These are phyloP conservation scores for Rhodophaea formosa DNA, from an alignment of 2,888 invertebrate species.

Conservation along the genomic window DNA sequence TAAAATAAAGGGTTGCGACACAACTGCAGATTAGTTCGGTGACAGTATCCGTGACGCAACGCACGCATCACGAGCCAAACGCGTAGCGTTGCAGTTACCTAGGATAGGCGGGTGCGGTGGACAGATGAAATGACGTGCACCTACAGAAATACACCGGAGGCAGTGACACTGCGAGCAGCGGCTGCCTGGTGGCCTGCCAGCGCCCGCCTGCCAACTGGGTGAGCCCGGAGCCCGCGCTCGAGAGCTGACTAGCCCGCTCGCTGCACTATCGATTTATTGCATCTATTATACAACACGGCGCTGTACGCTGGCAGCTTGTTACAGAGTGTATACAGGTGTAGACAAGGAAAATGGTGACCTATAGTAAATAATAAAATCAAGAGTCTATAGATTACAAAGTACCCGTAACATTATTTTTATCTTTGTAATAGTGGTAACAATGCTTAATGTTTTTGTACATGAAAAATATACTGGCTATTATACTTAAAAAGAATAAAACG, in stretches of 20 bases:
- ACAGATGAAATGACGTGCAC: constrained; percentile 50
- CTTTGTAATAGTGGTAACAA: too few species aligned
- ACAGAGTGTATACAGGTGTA: background rate
- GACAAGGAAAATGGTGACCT: background rate
- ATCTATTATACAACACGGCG: constrained; percentile 7
- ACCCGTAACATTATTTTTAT: too few species aligned
- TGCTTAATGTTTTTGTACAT: too few species aligned
- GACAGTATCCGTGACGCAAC: constrained; percentile 38
- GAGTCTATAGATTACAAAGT: too few species aligned
- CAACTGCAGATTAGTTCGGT: constrained; percentile 48
- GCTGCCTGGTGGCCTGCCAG: constrained; percentile 60
- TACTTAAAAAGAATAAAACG: too few species aligned
- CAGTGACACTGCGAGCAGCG: constrained; percentile 42
- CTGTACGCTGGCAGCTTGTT: background rate
- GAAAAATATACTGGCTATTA: too few species aligned
- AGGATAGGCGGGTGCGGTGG: constrained; percentile 35
- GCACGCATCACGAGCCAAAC: constrained; percentile 53
- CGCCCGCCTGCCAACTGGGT: constrained; percentile 62
- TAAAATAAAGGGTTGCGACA: constrained; percentile 16
- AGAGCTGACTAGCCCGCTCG: constrained; percentile 33
- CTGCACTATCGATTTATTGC: constrained; percentile 36
- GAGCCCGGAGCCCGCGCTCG: constrained; percentile 36
- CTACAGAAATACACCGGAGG: constrained; percentile 54
- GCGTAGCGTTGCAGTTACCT: constrained; percentile 38
- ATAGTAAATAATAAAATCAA: too few species aligned